A percentile compares a stretch with the other conserved stretches of the same genome.
phyloP scores from a whole-genome alignment of 2,113 vertebrate genomes.

The Scalopus aquaticus region DNA sequence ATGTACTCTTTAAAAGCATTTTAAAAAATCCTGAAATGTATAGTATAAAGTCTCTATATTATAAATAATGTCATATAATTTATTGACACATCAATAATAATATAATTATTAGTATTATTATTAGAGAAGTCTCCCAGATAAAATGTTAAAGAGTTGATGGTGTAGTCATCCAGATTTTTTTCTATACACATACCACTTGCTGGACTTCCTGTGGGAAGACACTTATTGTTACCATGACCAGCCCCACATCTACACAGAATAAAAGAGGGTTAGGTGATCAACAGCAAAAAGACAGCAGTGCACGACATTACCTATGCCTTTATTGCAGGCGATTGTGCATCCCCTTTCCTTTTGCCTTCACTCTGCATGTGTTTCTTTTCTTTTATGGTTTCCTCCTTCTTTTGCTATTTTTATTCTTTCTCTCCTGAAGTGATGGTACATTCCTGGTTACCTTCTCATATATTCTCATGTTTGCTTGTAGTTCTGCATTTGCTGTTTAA shows the following conservation, averaged over 20 bases:
- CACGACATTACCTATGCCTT: background rate
- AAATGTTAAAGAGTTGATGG: background rate
- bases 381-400: background rate
- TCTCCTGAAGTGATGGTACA: background rate
- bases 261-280: background rate
- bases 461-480: constrained; percentile 10
- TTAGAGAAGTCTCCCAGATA: background rate
- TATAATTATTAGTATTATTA: no score
- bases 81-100: no score
- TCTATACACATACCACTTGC: background rate
- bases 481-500: constrained; percentile 13
- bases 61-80: no score
- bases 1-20: constrained; percentile 40
- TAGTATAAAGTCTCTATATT: background rate
- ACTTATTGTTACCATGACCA: background rate
- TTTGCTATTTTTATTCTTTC: background rate
- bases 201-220: constrained; percentile 12
- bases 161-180: background rate
- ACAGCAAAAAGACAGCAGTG: background rate
- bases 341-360: background rate
- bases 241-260: background rate
- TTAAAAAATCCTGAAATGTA: background rate
- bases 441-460: background rate
- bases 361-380: background rate
- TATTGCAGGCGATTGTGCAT: background rate